Evolutionary conservation across 1,140 invertebrate genomes (phyloP).

Genomic region (Rhagoletis zephyria): DNA sequence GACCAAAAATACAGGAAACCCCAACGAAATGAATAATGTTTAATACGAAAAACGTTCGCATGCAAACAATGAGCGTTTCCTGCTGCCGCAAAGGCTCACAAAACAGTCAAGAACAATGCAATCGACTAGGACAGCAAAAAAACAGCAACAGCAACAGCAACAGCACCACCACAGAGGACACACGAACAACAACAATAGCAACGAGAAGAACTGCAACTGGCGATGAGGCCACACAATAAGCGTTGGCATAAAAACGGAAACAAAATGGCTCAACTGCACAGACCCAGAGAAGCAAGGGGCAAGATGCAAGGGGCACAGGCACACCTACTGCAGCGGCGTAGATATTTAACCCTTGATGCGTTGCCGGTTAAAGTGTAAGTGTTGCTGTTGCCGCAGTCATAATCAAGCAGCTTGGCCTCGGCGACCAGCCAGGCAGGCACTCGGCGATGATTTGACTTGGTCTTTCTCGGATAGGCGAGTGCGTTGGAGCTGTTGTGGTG

Average conservation of each 20-base stretch:
- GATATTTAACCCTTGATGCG: slow-evolving; percentile 25
- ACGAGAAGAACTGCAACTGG: neutral
- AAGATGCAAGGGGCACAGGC: neutral
- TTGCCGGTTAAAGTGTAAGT: slow-evolving; percentile 26
- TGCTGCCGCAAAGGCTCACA: neutral
- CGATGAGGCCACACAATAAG: neutral
- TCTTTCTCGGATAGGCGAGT: neutral
- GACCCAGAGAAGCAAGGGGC: neutral
- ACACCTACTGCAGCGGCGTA: neutral
- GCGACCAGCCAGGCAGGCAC: neutral
- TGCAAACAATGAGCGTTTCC: slow-evolving; percentile 44
- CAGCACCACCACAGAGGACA: too few species aligned
- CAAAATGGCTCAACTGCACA: neutral
- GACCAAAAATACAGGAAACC: neutral
- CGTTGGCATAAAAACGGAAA: slow-evolving; percentile 28
- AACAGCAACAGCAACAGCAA: neutral
- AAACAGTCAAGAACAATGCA: slow-evolving; percentile 10
- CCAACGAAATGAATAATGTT: neutral
- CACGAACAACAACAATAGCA: too few species aligned
- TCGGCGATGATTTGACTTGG: neutral
- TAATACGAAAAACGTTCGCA: slow-evolving; percentile 28
- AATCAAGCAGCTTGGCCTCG: slow-evolving; percentile 40
- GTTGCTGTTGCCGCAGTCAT: neutral
- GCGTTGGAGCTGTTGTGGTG: neutral
- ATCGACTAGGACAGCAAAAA: neutral